A percentile compares a stretch with the other conserved stretches of the same genome.
These are phyloP conservation scores for Patiria miniata DNA, from an alignment of 35 echinoderm and acorn worm species.

Conservation along the genomic window DNA sequence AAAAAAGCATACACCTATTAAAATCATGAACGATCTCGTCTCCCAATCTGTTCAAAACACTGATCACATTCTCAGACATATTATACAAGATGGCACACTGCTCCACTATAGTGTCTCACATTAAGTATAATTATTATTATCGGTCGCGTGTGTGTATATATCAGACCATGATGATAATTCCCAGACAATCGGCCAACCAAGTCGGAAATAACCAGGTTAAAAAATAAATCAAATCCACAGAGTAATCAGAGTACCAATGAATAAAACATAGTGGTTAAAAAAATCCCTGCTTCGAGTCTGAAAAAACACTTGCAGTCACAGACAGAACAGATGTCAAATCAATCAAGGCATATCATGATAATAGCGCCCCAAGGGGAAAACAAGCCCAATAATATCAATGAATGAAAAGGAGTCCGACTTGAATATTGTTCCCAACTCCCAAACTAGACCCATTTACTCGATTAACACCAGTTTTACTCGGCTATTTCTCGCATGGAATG, in stretches of 20 bases:
- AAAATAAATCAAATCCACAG: not conserved
- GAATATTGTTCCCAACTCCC: no score
- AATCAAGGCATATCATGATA: constrained; percentile 6
- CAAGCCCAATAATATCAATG: not conserved
- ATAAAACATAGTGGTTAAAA: constrained; percentile 21
- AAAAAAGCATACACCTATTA: no score
- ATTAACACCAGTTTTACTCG: constrained; percentile 2
- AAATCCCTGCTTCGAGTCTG: not conserved
- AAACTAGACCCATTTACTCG: not conserved
- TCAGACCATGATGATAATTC: no score
- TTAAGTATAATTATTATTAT: no score
- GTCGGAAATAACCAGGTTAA: constrained; percentile 3
- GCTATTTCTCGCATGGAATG: not conserved
- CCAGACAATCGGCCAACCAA: no score
- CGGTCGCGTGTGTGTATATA: no score
- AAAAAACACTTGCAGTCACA: constrained; percentile 7
- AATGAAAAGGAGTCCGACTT: no score
- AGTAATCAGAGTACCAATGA: constrained; percentile 9
- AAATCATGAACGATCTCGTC: no score
- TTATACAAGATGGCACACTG: no score
- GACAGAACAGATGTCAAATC: not conserved
- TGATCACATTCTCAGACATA: no score
- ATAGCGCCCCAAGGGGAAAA: not conserved
- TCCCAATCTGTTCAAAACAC: no score
- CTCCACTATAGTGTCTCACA: no score